phyloP scores from a whole-genome alignment of 92 coral and sea anemone genomes.

The Siderastrea radians region DNA sequence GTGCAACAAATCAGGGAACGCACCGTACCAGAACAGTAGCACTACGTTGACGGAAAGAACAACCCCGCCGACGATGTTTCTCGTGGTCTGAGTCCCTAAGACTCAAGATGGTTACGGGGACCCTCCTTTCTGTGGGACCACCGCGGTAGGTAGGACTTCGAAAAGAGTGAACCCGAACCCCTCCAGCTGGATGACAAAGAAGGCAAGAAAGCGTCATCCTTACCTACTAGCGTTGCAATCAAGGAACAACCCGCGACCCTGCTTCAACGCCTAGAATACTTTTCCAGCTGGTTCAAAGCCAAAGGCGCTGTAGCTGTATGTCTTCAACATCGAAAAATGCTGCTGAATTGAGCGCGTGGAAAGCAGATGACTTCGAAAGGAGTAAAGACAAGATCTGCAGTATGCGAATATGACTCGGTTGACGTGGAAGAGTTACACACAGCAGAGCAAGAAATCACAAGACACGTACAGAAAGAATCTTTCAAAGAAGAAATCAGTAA shows the following conservation, averaged over 20 bases:
- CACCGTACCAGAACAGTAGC: too few relatives aligned
- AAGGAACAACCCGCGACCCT: too few relatives aligned
- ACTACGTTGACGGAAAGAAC: too few relatives aligned
- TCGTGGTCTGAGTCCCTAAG: conserved; percentile 65
- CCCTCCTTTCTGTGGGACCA: conserved; percentile 73
- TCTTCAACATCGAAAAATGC: conserved; percentile 6
- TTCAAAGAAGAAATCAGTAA: conserved; percentile 27
- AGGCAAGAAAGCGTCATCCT: conserved; percentile 39
- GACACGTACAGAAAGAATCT: conserved; percentile 35
- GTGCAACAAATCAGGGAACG: too few relatives aligned
- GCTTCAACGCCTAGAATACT: not conserved
- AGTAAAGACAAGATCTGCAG: conserved; percentile 2
- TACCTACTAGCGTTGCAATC: not conserved
- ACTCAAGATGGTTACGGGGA: conserved; percentile 75
- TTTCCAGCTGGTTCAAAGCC: not conserved
- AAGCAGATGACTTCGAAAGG: conserved; percentile 13
- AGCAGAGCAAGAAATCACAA: conserved; percentile 37
- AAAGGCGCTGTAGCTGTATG: not conserved
- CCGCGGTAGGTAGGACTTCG: conserved; percentile 52
- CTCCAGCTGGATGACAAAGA: conserved; percentile 46
- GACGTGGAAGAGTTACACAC: conserved; percentile 24
- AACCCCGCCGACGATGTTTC: too few relatives aligned
- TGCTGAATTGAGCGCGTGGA: conserved; percentile 11
- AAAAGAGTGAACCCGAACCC: conserved; percentile 19
- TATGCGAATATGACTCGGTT: not conserved